Percentiles rank a stretch among this genome's conserved stretches.
Evolutionary conservation across 1,140 invertebrate species (phyloP).

Genomic region (Trachelipus rathkii): DNA sequence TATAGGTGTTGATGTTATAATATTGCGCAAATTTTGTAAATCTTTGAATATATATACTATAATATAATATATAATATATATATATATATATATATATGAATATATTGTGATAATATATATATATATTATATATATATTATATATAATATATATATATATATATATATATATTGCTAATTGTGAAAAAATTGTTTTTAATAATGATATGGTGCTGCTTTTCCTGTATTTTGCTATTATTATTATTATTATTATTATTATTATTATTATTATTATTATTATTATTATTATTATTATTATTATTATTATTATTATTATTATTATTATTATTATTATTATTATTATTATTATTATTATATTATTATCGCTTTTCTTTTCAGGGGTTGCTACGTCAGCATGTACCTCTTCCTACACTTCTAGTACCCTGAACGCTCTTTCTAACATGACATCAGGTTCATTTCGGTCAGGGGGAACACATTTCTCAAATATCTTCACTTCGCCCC

Average conservation of each 20-base stretch:
- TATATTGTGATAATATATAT: no score
- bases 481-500: neutral
- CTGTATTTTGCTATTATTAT: no score
- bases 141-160: no score
- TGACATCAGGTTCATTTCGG: conserved; percentile 6
- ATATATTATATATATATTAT: no score
- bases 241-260: neutral
- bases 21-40: no score
- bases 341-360: conserved; percentile 4
- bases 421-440: conserved; percentile 6
- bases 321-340: neutral
- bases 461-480: neutral
- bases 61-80: no score
- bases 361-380: neutral
- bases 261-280: conserved; percentile 10
- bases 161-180: no score
- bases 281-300: neutral
- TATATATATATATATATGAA: no score
- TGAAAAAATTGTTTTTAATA: no score
- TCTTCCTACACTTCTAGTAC: conserved; percentile 14
- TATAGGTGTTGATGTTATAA: no score
- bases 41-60: no score
- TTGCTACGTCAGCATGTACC: conserved; percentile 26
- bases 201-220: no score
- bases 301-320: neutral